Percentiles rank a stretch among this genome's conserved stretches.
These are phyloP conservation scores for Antheraea mylitta DNA, from an alignment of 1,140 invertebrate species.

Conservation along the genomic window DNA sequence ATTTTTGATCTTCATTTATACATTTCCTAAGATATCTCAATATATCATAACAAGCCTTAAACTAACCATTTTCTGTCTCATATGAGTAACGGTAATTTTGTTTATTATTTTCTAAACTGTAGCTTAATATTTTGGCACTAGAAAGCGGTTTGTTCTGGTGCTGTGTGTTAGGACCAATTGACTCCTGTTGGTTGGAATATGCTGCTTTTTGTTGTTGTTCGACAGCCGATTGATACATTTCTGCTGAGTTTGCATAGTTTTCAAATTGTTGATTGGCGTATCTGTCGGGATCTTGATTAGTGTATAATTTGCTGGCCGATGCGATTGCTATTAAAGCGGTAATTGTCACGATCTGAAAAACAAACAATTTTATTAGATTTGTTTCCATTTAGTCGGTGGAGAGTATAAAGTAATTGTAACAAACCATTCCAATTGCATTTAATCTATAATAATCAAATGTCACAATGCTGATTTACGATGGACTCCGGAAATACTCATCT, in stretches of 20 bases:
- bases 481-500: no score
- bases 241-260: slow-evolving; percentile 33
- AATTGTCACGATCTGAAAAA: slow-evolving; percentile 13
- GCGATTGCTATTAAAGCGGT: slow-evolving; percentile 44
- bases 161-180: slow-evolving; percentile 21
- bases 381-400: not conserved
- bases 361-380: not conserved
- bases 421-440: no score
- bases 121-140: slow-evolving; percentile 47
- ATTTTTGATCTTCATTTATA: not conserved
- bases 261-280: slow-evolving; percentile 29
- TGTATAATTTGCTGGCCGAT: slow-evolving; percentile 44
- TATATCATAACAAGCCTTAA: not conserved
- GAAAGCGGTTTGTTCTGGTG: slow-evolving; percentile 29
- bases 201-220: slow-evolving; percentile 35
- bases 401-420: no score
- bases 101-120: slow-evolving; percentile 42
- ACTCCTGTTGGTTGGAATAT: slow-evolving; percentile 36
- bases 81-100: slow-evolving; percentile 59
- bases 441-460: no score
- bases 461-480: no score
- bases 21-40: not conserved
- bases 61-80: slow-evolving; percentile 66
- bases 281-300: not conserved
- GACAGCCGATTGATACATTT: slow-evolving; percentile 44